Conservation (phyloP, 1,140 invertebrate species). For the Carcinoscorpius rotundicauda region DNA sequence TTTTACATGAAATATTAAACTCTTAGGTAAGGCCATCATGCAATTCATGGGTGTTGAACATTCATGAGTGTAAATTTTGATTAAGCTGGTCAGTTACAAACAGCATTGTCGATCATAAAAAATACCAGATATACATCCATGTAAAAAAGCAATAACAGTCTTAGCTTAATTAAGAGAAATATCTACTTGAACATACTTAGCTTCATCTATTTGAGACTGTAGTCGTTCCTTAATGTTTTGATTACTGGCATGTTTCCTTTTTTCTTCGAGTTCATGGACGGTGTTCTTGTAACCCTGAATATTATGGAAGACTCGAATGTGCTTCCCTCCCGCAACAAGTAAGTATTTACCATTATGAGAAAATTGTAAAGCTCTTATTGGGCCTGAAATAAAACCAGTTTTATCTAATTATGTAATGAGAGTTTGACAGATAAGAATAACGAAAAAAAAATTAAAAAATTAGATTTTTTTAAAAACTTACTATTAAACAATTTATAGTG, state of each 20-base stretch:
- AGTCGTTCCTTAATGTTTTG: slow-evolving; percentile 56
- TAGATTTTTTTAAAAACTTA: too few relatives aligned
- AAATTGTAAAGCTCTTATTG: slow-evolving; percentile 53
- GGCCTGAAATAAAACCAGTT: slow-evolving; percentile 41
- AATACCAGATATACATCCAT: neutral
- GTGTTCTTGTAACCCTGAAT: slow-evolving; percentile 57
- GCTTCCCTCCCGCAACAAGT: slow-evolving; percentile 58
- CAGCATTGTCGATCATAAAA: too few relatives aligned
- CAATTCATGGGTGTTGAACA: too few relatives aligned
- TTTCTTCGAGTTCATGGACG: slow-evolving; percentile 49
- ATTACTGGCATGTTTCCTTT: slow-evolving; percentile 44
- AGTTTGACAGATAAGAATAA: too few relatives aligned
- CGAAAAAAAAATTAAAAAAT: too few relatives aligned
- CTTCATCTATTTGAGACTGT: slow-evolving; percentile 51
- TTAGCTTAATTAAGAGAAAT: neutral
- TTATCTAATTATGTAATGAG: neutral
- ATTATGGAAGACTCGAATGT: slow-evolving; percentile 66
- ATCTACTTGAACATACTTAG: slow-evolving; percentile 34
- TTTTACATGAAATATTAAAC: too few relatives aligned
- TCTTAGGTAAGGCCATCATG: too few relatives aligned
- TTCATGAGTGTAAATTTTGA: too few relatives aligned
- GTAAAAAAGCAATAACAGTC: neutral
- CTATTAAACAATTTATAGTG: too few relatives aligned
- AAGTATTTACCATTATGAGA: slow-evolving; percentile 58
- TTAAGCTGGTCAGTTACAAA: too few relatives aligned